Evolutionary conservation across 2,797 vertebrate genomes (phyloP).

Genomic region (Microhierax caerulescens): DNA sequence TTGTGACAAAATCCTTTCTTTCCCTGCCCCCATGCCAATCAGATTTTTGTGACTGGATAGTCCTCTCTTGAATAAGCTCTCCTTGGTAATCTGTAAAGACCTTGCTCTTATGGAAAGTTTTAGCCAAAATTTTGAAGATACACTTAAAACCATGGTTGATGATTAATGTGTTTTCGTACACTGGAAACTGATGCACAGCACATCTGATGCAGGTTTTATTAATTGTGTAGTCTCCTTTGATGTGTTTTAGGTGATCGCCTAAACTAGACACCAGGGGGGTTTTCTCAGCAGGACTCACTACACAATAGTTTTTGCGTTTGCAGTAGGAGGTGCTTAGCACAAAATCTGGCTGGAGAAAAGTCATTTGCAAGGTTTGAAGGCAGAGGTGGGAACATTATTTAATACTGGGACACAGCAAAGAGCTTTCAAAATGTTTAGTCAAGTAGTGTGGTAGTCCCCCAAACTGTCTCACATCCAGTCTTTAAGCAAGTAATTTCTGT

Average conservation of each 20-base stretch:
- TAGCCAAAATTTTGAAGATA: neutral
- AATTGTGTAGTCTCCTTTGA: neutral
- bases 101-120: neutral
- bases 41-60: slow-evolving; percentile 45
- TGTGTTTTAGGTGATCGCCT: neutral
- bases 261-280: neutral
- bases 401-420: neutral
- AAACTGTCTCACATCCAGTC: neutral
- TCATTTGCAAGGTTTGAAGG: neutral
- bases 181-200: neutral
- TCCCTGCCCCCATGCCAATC: neutral
- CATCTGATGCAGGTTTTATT: neutral
- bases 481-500: neutral
- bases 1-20: neutral
- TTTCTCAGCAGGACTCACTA: neutral
- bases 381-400: neutral
- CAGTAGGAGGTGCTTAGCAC: neutral
- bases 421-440: neutral
- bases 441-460: neutral
- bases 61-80: slow-evolving; percentile 24
- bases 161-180: neutral
- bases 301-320: neutral
- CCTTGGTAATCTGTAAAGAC: neutral
- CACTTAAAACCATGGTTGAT: neutral
- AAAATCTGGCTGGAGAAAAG: neutral